These are phyloP conservation scores for Tympanuchus pallidicinctus DNA, from an alignment of 2,113 vertebrate genomes.

Conservation along the genomic window DNA sequence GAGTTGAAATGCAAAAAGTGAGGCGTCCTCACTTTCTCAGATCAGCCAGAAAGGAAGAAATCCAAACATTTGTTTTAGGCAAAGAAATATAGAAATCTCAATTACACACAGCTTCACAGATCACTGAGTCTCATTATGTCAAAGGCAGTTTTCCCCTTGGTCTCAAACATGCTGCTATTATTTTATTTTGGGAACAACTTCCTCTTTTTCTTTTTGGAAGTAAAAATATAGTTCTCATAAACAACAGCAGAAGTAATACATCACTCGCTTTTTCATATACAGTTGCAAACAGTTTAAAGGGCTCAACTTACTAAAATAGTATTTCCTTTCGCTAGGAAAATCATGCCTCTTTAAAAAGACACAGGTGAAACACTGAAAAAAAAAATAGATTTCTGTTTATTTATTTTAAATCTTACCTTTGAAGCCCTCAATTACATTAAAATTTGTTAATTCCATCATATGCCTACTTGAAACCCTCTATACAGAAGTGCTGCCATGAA, in stretches of 20 bases:
- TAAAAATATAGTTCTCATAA: not conserved
- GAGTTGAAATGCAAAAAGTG: not conserved
- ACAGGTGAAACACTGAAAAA: not conserved
- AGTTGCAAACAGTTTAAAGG: not conserved
- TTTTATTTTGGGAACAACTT: not conserved
- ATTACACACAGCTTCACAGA: not conserved
- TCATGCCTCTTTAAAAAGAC: not conserved
- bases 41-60: slow-evolving; percentile 13
- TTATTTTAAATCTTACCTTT: not conserved
- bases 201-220: not conserved
- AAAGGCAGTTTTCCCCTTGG: not conserved
- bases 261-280: not conserved
- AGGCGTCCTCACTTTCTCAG: not conserved
- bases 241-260: not conserved
- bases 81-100: not conserved
- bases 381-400: not conserved
- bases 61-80: slow-evolving; percentile 22
- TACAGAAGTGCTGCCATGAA: not conserved
- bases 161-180: not conserved
- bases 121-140: not conserved
- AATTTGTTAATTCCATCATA: not conserved
- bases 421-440: not conserved
- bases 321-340: not conserved
- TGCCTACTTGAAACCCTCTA: not conserved
- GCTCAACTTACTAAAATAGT: not conserved